Percentiles rank a stretch among this genome's conserved stretches.
Conservation (phyloP, 1,140 invertebrate genomes). For the Orchesella cincta region DNA sequence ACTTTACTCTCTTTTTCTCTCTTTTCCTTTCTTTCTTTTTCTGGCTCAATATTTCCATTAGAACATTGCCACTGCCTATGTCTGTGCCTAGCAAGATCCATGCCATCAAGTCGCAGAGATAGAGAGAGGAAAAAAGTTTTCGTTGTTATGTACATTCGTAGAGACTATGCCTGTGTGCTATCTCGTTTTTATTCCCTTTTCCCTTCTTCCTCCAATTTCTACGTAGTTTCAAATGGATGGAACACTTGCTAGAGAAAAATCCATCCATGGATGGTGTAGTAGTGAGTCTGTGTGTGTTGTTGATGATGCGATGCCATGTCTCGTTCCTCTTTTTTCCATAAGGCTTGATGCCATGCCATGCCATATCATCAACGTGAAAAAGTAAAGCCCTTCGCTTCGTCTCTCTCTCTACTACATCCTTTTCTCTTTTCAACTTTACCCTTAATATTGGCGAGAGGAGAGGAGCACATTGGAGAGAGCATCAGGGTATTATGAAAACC, state of each 20-base stretch:
- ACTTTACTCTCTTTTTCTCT: background rate
- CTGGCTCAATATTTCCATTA: background rate
- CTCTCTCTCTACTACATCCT: background rate
- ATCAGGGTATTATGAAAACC: background rate
- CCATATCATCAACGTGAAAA: background rate
- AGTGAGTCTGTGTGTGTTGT: too few species aligned
- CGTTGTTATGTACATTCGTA: too few species aligned
- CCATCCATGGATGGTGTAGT: too few species aligned
- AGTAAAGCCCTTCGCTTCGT: background rate
- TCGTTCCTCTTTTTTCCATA: too few species aligned
- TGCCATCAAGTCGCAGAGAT: too few species aligned
- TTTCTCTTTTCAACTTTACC: conserved; percentile 21
- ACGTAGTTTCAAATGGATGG: conserved; percentile 1
- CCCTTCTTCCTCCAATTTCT: background rate
- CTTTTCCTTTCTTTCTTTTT: background rate
- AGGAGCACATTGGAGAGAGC: background rate
- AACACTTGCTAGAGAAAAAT: too few species aligned
- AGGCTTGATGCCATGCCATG: background rate
- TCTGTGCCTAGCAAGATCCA: too few species aligned
- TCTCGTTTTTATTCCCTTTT: conserved; percentile 9
- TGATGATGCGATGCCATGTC: too few species aligned
- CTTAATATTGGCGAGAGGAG: background rate
- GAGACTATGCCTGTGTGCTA: too few species aligned
- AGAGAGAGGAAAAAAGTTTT: too few species aligned
- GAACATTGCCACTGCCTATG: too few species aligned